Evolutionary conservation across 2,888 invertebrate genomes (phyloP).

Genomic region (Dioctria rufipes): DNA sequence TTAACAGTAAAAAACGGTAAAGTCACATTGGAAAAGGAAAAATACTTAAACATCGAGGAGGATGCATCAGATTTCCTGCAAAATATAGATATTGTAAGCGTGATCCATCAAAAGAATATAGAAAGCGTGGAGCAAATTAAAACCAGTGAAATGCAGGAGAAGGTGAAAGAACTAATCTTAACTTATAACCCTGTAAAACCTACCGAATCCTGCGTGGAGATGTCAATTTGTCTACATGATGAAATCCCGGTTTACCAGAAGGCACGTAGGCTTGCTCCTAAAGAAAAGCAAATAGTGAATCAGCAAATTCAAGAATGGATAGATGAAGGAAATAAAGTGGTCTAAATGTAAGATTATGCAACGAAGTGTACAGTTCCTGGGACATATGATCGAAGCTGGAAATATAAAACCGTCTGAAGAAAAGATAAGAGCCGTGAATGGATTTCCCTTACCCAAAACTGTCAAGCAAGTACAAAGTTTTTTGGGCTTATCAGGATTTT

Average conservation of each 20-base stretch:
- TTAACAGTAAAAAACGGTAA: not conserved
- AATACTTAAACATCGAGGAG: not conserved
- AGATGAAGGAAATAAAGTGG: not conserved
- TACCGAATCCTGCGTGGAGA: not conserved
- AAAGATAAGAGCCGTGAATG: too few relatives aligned
- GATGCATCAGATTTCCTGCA: not conserved
- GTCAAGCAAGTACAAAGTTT: too few relatives aligned
- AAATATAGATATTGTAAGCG: not conserved
- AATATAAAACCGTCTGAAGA: conserved; percentile 1
- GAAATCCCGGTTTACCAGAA: too few relatives aligned
- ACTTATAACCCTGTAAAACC: not conserved
- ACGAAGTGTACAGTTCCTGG: not conserved
- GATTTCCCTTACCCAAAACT: too few relatives aligned
- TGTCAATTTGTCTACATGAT: not conserved
- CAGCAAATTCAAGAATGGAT: too few relatives aligned
- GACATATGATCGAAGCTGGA: not conserved
- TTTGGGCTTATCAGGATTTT: too few relatives aligned
- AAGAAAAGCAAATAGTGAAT: too few relatives aligned
- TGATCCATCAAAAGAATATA: not conserved
- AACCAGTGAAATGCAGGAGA: not conserved
- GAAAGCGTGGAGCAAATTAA: not conserved
- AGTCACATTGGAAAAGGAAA: not conserved
- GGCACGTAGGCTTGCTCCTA: too few relatives aligned
- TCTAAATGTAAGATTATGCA: not conserved
- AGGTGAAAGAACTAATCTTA: not conserved